Evolutionary conservation across 64 coral and sea anemone species (phyloP).

Genomic region (Dendronephthya gigantea): DNA sequence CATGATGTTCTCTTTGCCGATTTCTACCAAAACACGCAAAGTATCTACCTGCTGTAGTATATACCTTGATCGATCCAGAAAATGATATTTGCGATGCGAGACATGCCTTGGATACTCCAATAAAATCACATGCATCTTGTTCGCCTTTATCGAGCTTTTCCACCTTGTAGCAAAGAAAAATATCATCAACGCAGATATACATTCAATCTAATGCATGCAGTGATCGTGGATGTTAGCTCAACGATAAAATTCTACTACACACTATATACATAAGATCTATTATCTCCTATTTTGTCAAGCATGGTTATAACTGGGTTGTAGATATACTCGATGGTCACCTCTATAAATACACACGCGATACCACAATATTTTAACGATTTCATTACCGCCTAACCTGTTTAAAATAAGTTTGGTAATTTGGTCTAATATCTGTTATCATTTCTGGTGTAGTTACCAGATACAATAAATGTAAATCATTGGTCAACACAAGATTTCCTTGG

Average conservation of each 20-base stretch:
- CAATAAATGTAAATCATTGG: constrained; percentile 69
- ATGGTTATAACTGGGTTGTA: too few relatives aligned
- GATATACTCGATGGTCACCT: too few relatives aligned
- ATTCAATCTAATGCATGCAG: too few relatives aligned
- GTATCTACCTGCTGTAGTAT: too few relatives aligned
- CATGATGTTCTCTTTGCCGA: too few relatives aligned
- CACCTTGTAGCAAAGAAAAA: constrained; percentile 26
- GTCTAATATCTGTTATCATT: constrained; percentile 37
- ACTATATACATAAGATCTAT: too few relatives aligned
- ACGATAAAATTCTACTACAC: too few relatives aligned
- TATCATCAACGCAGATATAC: not conserved
- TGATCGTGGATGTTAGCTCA: too few relatives aligned
- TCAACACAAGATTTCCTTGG: constrained; percentile 49
- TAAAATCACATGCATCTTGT: constrained; percentile 41
- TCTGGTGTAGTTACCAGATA: constrained; percentile 77
- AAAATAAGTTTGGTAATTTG: constrained; percentile 65
- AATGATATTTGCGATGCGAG: constrained; percentile 42
- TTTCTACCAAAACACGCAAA: too few relatives aligned
- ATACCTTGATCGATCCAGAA: constrained; percentile 50
- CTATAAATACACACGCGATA: not conserved
- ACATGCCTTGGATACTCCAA: constrained; percentile 51
- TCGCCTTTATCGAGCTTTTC: constrained; percentile 33
- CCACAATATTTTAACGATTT: not conserved
- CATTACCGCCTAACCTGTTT: constrained; percentile 51
- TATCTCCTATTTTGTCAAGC: too few relatives aligned